Conservation (phyloP, 2,113 vertebrate species). For the Callipepla squamata region DNA sequence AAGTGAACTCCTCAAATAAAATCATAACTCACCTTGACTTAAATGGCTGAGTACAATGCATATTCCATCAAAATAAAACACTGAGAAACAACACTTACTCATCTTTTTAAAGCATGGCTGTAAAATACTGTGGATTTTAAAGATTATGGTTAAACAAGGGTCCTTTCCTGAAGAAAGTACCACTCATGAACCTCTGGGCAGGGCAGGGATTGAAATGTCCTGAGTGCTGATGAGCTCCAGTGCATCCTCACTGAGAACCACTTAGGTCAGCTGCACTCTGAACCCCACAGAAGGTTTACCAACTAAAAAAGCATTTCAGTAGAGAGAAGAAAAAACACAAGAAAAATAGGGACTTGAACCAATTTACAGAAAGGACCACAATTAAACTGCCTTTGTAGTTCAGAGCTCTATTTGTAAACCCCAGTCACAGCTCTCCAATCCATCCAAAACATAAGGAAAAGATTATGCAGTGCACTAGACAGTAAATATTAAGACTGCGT, state of each 20-base stretch:
- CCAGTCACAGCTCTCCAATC: conserved; percentile 2
- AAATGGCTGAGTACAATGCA: neutral
- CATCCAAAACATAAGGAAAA: conserved; percentile 20
- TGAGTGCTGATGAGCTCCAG: neutral
- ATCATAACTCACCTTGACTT: neutral
- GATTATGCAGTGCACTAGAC: conserved; percentile 34
- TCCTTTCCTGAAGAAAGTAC: neutral
- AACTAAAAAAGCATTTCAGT: neutral
- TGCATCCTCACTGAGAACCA: neutral
- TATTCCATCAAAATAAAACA: neutral
- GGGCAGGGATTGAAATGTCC: neutral
- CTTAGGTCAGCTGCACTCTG: neutral
- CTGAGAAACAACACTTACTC: neutral
- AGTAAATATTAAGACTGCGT: conserved; percentile 50
- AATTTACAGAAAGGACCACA: conserved; percentile 5
- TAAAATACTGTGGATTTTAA: too few relatives aligned
- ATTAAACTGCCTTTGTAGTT: conserved; percentile 10
- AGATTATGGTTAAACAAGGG: neutral
- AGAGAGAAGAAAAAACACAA: neutral
- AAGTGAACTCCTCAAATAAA: neutral
- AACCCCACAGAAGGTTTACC: neutral
- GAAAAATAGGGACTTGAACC: conserved; percentile 12
- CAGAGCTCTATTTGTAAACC: conserved; percentile 47
- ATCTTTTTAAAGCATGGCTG: neutral
- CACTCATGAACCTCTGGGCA: neutral